Evolutionary conservation across 1,140 invertebrate genomes (phyloP), one percentile per base, ranked within the genome.

Genomic region (Drosophila navojoa): DNA sequence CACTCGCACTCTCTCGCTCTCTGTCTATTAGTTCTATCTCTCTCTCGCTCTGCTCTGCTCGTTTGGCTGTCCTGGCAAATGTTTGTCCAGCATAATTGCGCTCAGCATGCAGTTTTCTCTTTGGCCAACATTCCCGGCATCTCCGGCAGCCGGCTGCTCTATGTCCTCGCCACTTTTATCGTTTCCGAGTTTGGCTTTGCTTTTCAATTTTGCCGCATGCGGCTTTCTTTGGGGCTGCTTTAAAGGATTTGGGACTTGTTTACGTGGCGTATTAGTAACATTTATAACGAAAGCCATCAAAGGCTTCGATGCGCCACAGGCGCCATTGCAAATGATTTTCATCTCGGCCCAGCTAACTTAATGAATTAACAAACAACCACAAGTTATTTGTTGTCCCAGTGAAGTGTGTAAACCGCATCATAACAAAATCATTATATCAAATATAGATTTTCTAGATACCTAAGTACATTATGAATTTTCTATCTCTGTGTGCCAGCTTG

Each of bases 31-130:
- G 19, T 3, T 42, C 7, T 0, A n/a, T 13, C 42, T 7, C 5
- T 44, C 32, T 38, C 38, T 27, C 38, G n/a, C n/a, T n/a, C n/a
- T n/a, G n/a, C n/a, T 22, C 44, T 47, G 55, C 59, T 61, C 66
- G 64, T 55, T 57, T 57, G 49, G 70, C 55, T 54, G 49, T 62
- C 44, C 70, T 89, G 77, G 84, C 57, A 89, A 89, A 89, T 89
- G 84, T 89, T 89, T 89, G 84, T 89, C 84, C 84, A 89, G 85
- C 84, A 89, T 89, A 89, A 89, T 89, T 89, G 84, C 84, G 84
- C 84, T 69, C 84, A 89, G 84, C 85, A 80, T 89, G 84, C 84
- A 89, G 77, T 90, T 87, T 84, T 58, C 77, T 61, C 76, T 69
- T 45, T 63, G 60, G 44, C 55, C 61, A 45, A 7, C 6, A 15